Evolutionary conservation across 1,140 invertebrate genomes (phyloP), one percentile per base, ranked within the genome.

Genomic region (Drosophila ambigua): DNA sequence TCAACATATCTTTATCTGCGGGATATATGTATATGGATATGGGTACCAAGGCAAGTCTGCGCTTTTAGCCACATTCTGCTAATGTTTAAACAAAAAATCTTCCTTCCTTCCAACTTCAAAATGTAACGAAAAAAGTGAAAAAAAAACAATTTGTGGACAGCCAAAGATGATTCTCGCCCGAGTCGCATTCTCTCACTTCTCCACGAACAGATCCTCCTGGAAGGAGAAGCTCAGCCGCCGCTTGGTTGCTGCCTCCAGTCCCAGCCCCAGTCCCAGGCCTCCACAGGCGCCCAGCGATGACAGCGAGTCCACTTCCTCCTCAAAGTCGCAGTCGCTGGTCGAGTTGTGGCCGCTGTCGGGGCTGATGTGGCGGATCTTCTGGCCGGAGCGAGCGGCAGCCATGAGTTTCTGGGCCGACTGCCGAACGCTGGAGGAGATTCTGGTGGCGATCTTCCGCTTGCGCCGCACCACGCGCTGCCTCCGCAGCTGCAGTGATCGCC

Each of bases 271-370:
- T 1, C 35, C 8, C 5, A 58, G 23, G 2, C 57, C 62, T 2
- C 13, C 54, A 0, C 16, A 48, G 20, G 26, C 52, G 0, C 5
- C 54, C 26, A 58, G 52, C 50, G 11, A 39, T 39, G 35, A 39
- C 35, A 39, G 11, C 35, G 35, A 39, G 35, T 39, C 35, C 35
- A 13, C 11, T 13, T 73, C 75, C 35, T 71, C 73, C 24, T 89
- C 79, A 6, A 72, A 72, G 8, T 90, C 83, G n/a, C 79, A 72
- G 15, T 77, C 73, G 24, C 73, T 64, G 44, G 61, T 66, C 20
- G 90, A 91, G 57, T 91, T 91, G 63, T 90, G 89, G 1, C 90
- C 90, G 54, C 90, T 91, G 55, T 91, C 90, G 26, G 90, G 90
- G 43, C 90, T 91, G 11, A 91, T 73, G 69, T 90, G 81, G 9